Conservation (phyloP, 2,113 vertebrate genomes). For the Toxotes chatareus region DNA sequence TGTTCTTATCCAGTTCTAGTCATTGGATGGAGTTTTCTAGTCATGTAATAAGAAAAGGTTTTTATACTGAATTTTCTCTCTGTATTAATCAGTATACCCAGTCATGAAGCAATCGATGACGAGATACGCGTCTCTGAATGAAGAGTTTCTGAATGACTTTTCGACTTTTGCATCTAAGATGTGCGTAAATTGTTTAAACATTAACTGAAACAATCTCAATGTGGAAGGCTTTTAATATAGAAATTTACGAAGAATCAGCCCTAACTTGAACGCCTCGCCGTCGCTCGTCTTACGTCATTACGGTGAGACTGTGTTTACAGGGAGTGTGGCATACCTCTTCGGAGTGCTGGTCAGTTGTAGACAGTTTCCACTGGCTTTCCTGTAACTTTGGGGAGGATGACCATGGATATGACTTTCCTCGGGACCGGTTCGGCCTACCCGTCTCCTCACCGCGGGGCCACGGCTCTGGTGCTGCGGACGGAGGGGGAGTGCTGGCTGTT, state of each 20-base stretch:
- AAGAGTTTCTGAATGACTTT: no score
- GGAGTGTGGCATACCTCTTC: fast-evolving
- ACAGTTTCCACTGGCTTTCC: no score
- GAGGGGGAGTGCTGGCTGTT: constrained; percentile 95
- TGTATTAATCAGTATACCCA: no score
- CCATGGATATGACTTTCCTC: constrained; percentile 93
- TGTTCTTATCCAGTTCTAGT: no score
- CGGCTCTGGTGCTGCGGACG: constrained; percentile 89
- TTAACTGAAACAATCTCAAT: not conserved
- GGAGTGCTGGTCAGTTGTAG: fast-evolving
- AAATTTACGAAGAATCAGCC: not conserved
- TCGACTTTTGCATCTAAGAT: no score
- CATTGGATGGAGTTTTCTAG: no score
- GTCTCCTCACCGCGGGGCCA: constrained; percentile 88
- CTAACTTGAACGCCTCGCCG: not conserved
- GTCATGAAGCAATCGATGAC: no score
- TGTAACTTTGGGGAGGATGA: constrained; percentile 76
- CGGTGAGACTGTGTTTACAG: constrained; percentile 27
- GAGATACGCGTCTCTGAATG: no score
- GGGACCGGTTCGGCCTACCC: constrained; percentile 93
- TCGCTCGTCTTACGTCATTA: constrained; percentile 57
- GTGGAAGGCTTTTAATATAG: not conserved
- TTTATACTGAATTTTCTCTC: no score
- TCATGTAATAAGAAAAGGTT: no score
- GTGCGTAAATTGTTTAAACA: no score